Evolutionary conservation across 2,797 vertebrate genomes (phyloP), one percentile per base, ranked within the genome.

Genomic region (Parauchenoglanis ngamensis): DNA sequence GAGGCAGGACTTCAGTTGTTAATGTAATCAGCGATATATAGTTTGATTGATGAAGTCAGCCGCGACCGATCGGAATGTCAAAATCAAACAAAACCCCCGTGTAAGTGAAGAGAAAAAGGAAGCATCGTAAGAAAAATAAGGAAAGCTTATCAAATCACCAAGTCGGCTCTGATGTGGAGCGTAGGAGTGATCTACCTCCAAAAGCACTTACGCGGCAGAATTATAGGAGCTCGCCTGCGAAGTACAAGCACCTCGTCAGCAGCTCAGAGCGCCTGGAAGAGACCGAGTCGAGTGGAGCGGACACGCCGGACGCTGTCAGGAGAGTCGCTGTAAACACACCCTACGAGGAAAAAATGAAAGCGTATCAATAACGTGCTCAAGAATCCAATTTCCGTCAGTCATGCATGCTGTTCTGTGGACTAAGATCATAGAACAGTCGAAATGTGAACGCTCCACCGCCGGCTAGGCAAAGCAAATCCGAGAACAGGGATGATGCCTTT

Each of bases 101-200:
- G 3, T n/a, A 40, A 54, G 52, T 57, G 61, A 68, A 44, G 54
- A 84, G 17, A 40, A 54, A 85, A 61, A 80, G 28, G 15, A 80
- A 59, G 23, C 19, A 1, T 82, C 46, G 65, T 82, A 28, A 46
- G 57, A 25, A 5, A 59, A 44, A 76, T 44, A 61, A 25, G 40
- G 23, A 15, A 63, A 46, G 57, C 57, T 63, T 46, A 81, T 81
- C 79, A 46, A 81, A 81, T 81, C 77, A 70, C 31, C 13, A 31
- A n/a, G 52, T 67, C 61, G 28, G 79, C 59, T 65, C 25, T 2
- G 28, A 82, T 49, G 61, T 44, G 46, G 19, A 40, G 85, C 21
- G 35, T 25, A 19, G 85, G 63, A 57, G 85, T 21, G 54, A 65
- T 82, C 40, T 28, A 82, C 44, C 61, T 44, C 2, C 46, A 81